These are phyloP conservation scores for Drosophila mauritiana DNA, from an alignment of 1,140 invertebrate species.

Conservation along the genomic window DNA sequence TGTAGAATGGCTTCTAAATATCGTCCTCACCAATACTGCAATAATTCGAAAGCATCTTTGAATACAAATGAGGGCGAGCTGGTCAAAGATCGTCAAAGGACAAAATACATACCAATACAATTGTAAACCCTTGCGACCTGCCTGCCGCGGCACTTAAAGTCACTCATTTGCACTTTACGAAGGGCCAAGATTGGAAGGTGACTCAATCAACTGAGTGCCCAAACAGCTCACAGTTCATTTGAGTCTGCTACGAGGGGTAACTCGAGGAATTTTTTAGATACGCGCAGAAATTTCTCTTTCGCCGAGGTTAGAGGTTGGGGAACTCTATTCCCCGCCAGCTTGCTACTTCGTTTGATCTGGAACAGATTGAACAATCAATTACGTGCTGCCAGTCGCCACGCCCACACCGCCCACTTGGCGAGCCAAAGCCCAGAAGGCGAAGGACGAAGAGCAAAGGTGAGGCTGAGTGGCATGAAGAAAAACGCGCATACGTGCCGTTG, in stretches of 20 bases:
- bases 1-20: slow-evolving; percentile 32
- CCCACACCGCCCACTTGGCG: slow-evolving; percentile 36
- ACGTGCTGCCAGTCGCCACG: slow-evolving; percentile 69
- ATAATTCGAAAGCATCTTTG: slow-evolving; percentile 35
- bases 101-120: slow-evolving; percentile 39
- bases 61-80: slow-evolving; percentile 25
- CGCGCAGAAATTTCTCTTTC: slow-evolving; percentile 62
- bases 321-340: slow-evolving; percentile 3
- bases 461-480: slow-evolving; percentile 53
- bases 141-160: slow-evolving; percentile 13
- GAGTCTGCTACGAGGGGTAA: slow-evolving; percentile 11
- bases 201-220: slow-evolving; percentile 69
- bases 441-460: slow-evolving; percentile 25
- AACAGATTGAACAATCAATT: slow-evolving; percentile 83
- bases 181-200: slow-evolving; percentile 7
- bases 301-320: slow-evolving; percentile 8
- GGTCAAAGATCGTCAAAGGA: slow-evolving; percentile 31
- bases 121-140: slow-evolving; percentile 17
- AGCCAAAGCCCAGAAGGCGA: not conserved
- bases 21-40: slow-evolving; percentile 19
- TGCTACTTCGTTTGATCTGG: slow-evolving; percentile 66
- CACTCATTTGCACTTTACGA: slow-evolving; percentile 46
- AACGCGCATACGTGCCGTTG: slow-evolving; percentile 77
- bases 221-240: slow-evolving; percentile 79
- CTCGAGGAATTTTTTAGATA: slow-evolving; percentile 63